phyloP scores from a whole-genome alignment of 2,113 vertebrate species.

The Hucho hucho region DNA sequence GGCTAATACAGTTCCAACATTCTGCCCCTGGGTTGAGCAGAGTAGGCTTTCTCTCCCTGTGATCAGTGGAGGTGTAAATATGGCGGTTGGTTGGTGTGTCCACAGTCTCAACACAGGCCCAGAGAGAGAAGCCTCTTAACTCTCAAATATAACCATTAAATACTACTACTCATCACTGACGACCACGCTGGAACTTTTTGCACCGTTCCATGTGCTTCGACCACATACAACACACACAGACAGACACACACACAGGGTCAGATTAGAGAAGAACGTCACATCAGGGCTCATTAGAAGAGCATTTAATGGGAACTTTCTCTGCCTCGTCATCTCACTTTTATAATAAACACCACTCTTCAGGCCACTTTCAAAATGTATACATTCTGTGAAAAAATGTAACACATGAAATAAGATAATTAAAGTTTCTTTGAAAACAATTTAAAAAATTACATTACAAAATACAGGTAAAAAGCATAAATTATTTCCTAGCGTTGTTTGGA shows the following conservation, averaged over 20 bases:
- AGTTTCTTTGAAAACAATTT: background rate
- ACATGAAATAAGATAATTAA: background rate
- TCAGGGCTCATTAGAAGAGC: slow-evolving; percentile 11
- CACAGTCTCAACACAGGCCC: background rate
- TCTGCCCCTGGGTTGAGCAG: background rate
- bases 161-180: slow-evolving; percentile 8
- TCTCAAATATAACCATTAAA: slow-evolving; percentile 37
- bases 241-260: slow-evolving; percentile 28
- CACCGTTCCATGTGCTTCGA: slow-evolving; percentile 21
- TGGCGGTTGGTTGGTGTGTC: background rate
- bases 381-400: no score
- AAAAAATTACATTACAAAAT: background rate
- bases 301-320: background rate
- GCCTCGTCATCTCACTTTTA: background rate
- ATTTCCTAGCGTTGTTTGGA: slow-evolving; percentile 19
- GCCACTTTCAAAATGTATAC: background rate
- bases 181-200: background rate
- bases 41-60: background rate
- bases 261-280: slow-evolving; percentile 27
- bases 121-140: slow-evolving; percentile 40
- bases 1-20: slow-evolving; percentile 11
- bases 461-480: background rate
- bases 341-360: background rate
- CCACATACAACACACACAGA: slow-evolving; percentile 6
- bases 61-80: no score